A percentile compares a stretch with the other conserved stretches of the same genome.
phyloP scores from a whole-genome alignment of 92 coral and sea anemone genomes.

The Phenganax stokvisi region DNA sequence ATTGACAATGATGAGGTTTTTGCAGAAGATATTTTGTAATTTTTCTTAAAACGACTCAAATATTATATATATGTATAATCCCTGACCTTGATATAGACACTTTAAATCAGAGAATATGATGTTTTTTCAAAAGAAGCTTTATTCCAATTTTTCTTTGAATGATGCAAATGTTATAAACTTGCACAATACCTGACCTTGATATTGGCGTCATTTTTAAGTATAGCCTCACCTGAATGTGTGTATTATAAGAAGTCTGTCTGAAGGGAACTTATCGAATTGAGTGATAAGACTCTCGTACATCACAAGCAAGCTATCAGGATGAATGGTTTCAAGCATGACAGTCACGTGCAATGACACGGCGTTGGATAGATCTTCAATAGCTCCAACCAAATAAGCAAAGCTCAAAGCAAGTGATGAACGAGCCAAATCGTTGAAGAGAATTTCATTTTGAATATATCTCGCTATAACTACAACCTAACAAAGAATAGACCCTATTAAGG shows the following conservation, averaged over 20 bases:
- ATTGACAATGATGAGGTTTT: no score
- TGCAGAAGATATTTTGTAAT: no score
- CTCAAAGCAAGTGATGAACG: conserved; percentile 93
- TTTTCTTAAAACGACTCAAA: no score
- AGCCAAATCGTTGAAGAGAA: conserved; percentile 73
- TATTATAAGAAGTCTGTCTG: conserved; percentile 80
- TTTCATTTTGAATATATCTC: conserved; percentile 77
- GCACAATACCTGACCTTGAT: no score
- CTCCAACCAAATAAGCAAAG: conserved; percentile 91
- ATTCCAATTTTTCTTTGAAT: no score
- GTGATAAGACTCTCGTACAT: conserved; percentile 82
- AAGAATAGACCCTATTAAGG: not conserved
- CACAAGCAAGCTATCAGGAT: conserved; percentile 63
- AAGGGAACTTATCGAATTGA: conserved; percentile 84
- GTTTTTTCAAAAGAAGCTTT: no score
- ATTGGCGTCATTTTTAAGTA: no score
- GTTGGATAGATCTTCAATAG: conserved; percentile 90
- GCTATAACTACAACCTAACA: conserved; percentile 53
- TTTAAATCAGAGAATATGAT: no score
- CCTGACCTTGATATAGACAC: no score
- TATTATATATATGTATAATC: no score
- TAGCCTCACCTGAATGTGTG: conserved; percentile 68
- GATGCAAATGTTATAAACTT: no score
- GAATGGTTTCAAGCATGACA: conserved; percentile 79
- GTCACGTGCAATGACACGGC: conserved; percentile 81